A percentile compares a stretch with the other conserved stretches of the same genome.
These are phyloP conservation scores for Drosophila tropicalis DNA, from an alignment of 1,140 invertebrate species.

Conservation along the genomic window DNA sequence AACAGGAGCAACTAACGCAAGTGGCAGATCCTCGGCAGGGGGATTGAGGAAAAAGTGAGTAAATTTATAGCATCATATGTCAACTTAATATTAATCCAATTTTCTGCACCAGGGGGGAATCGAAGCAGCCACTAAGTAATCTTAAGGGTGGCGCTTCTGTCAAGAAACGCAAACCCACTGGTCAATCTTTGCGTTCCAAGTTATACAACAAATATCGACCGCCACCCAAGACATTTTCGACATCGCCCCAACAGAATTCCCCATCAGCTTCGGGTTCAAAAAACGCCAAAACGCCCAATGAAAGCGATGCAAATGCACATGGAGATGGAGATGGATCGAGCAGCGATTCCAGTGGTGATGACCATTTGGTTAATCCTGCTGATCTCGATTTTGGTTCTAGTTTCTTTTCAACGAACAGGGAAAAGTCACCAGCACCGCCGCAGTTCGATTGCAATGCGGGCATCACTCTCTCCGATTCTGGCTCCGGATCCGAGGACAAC, in stretches of 20 bases:
- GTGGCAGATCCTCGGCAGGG: constrained; percentile 51
- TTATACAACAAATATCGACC: constrained; percentile 80
- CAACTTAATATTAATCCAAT: neutral
- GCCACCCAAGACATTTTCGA: constrained; percentile 73
- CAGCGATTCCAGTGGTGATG: constrained; percentile 80
- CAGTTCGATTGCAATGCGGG: constrained; percentile 81
- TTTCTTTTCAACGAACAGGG: constrained; percentile 66
- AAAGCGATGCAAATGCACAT: constrained; percentile 59
- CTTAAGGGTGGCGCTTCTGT: constrained; percentile 62
- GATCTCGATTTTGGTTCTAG: constrained; percentile 76
- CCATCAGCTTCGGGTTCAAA: constrained; percentile 78
- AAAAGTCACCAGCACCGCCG: constrained; percentile 71
- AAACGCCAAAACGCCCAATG: constrained; percentile 82
- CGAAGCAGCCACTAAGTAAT: constrained; percentile 54
- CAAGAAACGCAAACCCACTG: constrained; percentile 73
- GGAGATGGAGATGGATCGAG: constrained; percentile 66
- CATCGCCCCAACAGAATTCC: constrained; percentile 68
- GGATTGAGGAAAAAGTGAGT: constrained; percentile 54
- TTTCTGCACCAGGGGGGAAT: constrained; percentile 39
- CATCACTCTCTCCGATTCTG: constrained; percentile 67
- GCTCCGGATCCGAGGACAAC: constrained; percentile 77
- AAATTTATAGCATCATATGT: neutral
- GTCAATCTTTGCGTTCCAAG: constrained; percentile 76
- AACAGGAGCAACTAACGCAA: constrained; percentile 27
- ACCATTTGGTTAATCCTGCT: constrained; percentile 79